Evolutionary conservation across 2,888 invertebrate genomes (phyloP).

Genomic region (Notodonta dromedarius): DNA sequence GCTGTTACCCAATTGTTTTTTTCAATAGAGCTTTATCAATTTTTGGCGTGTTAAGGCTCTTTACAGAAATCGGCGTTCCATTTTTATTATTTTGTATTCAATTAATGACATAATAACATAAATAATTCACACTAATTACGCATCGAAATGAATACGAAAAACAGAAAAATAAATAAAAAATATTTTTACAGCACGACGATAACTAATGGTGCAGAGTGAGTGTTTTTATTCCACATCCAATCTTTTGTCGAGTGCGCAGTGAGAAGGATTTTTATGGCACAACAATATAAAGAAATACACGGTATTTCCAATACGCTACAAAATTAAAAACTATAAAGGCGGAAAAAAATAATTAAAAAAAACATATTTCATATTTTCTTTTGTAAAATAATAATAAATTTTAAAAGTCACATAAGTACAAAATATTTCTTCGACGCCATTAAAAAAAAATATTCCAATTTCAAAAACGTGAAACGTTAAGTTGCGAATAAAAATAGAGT

Average conservation of each 20-base stretch:
- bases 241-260: conserved; percentile 47
- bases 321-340: too few species aligned
- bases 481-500: conserved; percentile 25
- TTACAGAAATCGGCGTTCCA: conserved; percentile 71
- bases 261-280: conserved; percentile 8
- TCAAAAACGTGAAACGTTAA: neutral
- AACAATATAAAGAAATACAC: too few species aligned
- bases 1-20: conserved; percentile 57
- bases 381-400: too few species aligned
- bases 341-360: too few species aligned
- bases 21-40: conserved; percentile 29
- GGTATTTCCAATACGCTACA: too few species aligned
- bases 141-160: conserved; percentile 78
- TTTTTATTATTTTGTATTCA: conserved; percentile 43
- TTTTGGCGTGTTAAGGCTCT: conserved; percentile 64
- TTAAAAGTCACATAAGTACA: too few species aligned
- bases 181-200: conserved; percentile 81
- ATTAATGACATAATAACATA: conserved; percentile 77
- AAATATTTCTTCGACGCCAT: neutral
- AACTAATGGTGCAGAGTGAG: conserved; percentile 83
- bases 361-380: too few species aligned
- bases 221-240: conserved; percentile 68
- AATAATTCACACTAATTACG: conserved; percentile 79
- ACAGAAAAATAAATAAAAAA: conserved; percentile 71
- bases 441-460: neutral